Evolutionary conservation across 2,888 invertebrate genomes (phyloP).

Genomic region (Rhingia rostrata): DNA sequence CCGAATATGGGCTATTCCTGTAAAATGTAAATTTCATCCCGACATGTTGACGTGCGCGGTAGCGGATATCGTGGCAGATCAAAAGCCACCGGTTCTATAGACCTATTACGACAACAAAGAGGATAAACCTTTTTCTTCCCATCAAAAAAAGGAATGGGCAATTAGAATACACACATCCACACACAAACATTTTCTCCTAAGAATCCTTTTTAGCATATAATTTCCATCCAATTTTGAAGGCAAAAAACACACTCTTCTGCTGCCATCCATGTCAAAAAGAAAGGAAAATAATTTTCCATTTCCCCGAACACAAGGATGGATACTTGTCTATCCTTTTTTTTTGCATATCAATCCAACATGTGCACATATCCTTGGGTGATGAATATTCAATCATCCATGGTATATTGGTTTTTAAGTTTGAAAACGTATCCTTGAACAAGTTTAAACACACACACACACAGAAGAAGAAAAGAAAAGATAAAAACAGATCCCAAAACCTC

Average conservation of each 20-base stretch:
- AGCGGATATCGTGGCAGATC: no score
- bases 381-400: constrained; percentile 35
- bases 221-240: constrained; percentile 15
- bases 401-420: constrained; percentile 17
- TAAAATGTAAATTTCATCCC: no score
- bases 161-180: background rate
- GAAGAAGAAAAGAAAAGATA: no score
- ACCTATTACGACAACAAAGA: no score
- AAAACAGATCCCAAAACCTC: background rate
- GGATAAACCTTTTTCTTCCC: background rate
- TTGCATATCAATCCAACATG: background rate
- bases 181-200: background rate
- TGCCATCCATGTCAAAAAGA: background rate
- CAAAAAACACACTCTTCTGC: constrained; percentile 7
- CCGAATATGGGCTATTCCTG: no score
- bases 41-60: no score
- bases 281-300: constrained; percentile 24
- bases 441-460: background rate
- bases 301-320: constrained; percentile 5
- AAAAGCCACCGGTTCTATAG: no score
- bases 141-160: background rate
- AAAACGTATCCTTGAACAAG: constrained; percentile 7
- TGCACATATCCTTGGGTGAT: constrained; percentile 28
- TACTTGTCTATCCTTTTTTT: background rate
- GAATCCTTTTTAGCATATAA: constrained; percentile 34